Base-by-base conservation (phyloP, 2,113 vertebrate species). In the Thalassoma bifasciatum region DNA sequence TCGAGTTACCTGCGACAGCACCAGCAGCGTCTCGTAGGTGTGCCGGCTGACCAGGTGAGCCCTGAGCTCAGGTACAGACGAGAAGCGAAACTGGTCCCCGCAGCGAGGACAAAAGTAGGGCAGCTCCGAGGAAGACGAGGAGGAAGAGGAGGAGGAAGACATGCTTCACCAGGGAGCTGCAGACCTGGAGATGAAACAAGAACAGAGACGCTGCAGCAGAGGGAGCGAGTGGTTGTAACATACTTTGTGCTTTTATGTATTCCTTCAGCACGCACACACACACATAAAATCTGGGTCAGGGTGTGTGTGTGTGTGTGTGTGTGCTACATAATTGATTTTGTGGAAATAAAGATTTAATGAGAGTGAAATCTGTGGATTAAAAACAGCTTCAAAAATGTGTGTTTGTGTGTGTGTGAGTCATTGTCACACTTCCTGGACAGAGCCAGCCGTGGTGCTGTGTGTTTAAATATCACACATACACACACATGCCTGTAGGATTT, bases 51-150 rank as follows among this genome's bases (percentile, higher is more conserved):
- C 88, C 82, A 91, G 87, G 87, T 91, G 88, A 42, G 77, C 62
- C 14, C 71, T 73, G n/a, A 91, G 90, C 54, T 86, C 87, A 5
- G 78, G 63, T 10, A 90, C 79, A 0, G 75, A 84, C 13, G 62
- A 47, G 69, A 90, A 91, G 1, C 83, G 77, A 10, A 38, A 51
- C 11, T 24, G 36, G 44, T 89, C 85, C 0, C 85, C 85, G 4
- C 90, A 91, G 44, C 88, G 85, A 70, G 90, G 90, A 58, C 90
- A 91, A 2, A 86, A 85, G 85, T 86, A 88, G 72, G 85, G 85
- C 66, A 82, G 54, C 68, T 64, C 68, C 16, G 60, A 72, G 56
- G 66, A 75, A 4, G 75, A 67, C 17, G 52, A 64, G n/a, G 30
- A 51, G 9, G 46, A 44, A 36, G 59, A 65, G n/a, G 72, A 65